Evolutionary conservation across 2,113 vertebrate genomes (phyloP).

Genomic region (Rhizomys pruinosus): DNA sequence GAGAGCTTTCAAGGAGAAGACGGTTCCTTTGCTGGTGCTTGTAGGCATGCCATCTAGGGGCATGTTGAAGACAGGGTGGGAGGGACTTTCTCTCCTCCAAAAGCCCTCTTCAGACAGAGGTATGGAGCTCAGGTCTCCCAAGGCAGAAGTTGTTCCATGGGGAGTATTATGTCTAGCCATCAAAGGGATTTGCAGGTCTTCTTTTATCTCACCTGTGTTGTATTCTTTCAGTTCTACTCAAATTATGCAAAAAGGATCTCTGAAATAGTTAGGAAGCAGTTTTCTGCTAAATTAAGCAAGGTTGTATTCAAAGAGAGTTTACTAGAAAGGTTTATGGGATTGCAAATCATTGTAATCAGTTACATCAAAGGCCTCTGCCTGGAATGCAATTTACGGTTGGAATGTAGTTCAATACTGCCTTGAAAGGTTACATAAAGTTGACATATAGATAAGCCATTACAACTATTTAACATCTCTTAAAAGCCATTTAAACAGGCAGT

Average conservation of each 20-base stretch:
- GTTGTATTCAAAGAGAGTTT: conserved; percentile 62
- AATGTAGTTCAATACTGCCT: conserved; percentile 30
- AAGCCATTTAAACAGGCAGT: not conserved
- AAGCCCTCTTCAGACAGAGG: not conserved
- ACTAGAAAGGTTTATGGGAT: conserved; percentile 63
- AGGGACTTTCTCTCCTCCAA: not conserved
- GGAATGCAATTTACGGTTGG: conserved; percentile 42
- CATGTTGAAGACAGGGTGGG: accelerated
- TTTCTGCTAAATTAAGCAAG: conserved; percentile 77
- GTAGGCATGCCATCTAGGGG: not conserved
- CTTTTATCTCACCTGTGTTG: not conserved
- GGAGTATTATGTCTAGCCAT: not conserved
- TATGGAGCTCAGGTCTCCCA: not conserved
- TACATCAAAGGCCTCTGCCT: conserved; percentile 59
- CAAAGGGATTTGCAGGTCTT: not conserved
- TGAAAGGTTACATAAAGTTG: conserved; percentile 26
- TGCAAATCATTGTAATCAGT: conserved; percentile 75
- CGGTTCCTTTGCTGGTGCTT: not conserved
- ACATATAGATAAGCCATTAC: not conserved
- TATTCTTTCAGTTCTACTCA: conserved; percentile 41
- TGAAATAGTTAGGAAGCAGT: conserved; percentile 57
- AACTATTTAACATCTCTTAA: not conserved
- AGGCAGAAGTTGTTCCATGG: not conserved
- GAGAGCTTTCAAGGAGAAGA: not conserved
- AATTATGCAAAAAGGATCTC: conserved; percentile 10